Percentiles rank a stretch among this genome's conserved stretches.
phyloP scores from a whole-genome alignment of 2,888 invertebrate species.

The Nomada ruficornis region DNA sequence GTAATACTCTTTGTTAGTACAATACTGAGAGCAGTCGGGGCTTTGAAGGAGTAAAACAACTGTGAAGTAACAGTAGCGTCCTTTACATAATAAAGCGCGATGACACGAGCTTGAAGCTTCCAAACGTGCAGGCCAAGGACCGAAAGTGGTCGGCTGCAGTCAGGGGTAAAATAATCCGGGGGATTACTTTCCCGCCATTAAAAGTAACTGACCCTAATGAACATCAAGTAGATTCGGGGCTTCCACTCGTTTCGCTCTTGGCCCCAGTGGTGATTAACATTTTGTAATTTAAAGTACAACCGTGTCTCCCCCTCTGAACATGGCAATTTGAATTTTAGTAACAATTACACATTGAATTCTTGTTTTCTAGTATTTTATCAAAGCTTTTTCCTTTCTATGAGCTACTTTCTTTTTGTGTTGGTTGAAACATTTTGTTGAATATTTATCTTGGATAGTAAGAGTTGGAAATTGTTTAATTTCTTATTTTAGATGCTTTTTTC shows the following conservation, averaged over 20 bases:
- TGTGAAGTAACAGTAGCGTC: background rate
- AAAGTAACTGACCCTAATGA: slow-evolving; percentile 66
- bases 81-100: slow-evolving; percentile 37
- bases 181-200: slow-evolving; percentile 57
- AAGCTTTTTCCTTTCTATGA: too few relatives aligned
- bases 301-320: background rate
- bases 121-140: background rate
- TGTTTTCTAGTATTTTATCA: too few relatives aligned
- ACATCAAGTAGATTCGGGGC: slow-evolving; percentile 51
- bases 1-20: background rate
- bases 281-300: slow-evolving; percentile 36
- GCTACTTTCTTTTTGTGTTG: too few relatives aligned
- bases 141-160: slow-evolving; percentile 8
- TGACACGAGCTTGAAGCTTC: slow-evolving; percentile 33
- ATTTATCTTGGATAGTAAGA: too few relatives aligned
- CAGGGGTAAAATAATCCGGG: slow-evolving; percentile 55
- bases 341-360: background rate
- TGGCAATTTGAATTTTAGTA: background rate
- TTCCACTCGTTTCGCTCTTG: slow-evolving; percentile 5
- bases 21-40: background rate
- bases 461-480: too few relatives aligned
- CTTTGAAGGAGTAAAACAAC: background rate
- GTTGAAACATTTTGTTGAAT: too few relatives aligned
- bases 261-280: slow-evolving; percentile 42
- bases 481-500: too few relatives aligned